Evolutionary conservation across 2,888 invertebrate genomes (phyloP).

Genomic region (Sinotaia quadrata): DNA sequence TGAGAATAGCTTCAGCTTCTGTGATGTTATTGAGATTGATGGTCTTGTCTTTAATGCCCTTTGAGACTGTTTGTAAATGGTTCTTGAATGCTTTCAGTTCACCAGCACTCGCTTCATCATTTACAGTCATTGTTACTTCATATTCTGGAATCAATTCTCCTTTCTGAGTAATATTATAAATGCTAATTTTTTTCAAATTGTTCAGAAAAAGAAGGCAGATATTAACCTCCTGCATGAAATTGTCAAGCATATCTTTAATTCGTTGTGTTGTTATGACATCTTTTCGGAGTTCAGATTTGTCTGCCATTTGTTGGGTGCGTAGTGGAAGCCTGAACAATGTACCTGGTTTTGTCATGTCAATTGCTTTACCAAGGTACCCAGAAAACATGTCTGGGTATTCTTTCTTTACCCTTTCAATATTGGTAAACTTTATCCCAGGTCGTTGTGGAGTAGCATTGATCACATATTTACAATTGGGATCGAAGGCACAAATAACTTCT

Average conservation of each 20-base stretch:
- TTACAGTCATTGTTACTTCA: conserved; percentile 24
- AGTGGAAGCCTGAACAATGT: conserved; percentile 67
- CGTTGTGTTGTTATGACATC: conserved; percentile 33
- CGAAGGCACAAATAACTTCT: conserved; percentile 49
- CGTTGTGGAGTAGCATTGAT: conserved; percentile 32
- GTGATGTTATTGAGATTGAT: neutral
- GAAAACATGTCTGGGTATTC: conserved; percentile 50
- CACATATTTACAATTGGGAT: conserved; percentile 52
- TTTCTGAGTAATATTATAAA: conserved; percentile 37
- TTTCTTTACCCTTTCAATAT: conserved; percentile 35
- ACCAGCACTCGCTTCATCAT: conserved; percentile 20
- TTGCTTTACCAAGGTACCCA: conserved; percentile 51
- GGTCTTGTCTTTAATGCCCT: neutral
- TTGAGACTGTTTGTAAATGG: neutral
- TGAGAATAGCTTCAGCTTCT: neutral
- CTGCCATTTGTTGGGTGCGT: conserved; percentile 48
- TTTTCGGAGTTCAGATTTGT: conserved; percentile 50
- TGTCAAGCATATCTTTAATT: conserved; percentile 45
- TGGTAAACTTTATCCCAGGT: conserved; percentile 45
- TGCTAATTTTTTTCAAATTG: conserved; percentile 51
- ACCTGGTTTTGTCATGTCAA: conserved; percentile 39
- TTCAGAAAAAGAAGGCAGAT: conserved; percentile 65
- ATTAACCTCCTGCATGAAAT: conserved; percentile 52
- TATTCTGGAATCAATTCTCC: conserved; percentile 34
- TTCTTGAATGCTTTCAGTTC: conserved; percentile 22